Percentiles rank a stretch among this genome's conserved stretches.
Evolutionary conservation across 2,113 vertebrate genomes (phyloP).

Genomic region (Crotalus horridus): DNA sequence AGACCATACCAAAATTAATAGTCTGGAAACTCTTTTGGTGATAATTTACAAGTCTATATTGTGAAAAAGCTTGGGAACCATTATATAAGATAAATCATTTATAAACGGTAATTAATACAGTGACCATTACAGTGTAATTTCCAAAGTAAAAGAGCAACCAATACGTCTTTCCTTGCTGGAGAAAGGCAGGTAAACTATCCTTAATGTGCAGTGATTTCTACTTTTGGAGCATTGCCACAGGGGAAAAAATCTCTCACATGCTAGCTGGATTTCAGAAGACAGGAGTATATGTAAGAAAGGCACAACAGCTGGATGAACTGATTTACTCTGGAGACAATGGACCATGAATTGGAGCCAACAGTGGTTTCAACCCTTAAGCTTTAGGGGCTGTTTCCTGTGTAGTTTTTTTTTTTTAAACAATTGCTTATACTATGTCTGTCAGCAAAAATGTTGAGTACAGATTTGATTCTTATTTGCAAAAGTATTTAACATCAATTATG

Average conservation of each 20-base stretch:
- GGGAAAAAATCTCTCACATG: not conserved
- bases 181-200: not conserved
- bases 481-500: not conserved
- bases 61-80: not conserved
- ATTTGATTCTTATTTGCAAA: not conserved
- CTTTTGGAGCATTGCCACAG: not conserved
- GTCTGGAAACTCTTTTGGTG: not conserved
- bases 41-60: not conserved
- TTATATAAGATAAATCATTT: not conserved
- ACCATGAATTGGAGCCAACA: not conserved
- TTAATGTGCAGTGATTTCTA: not conserved
- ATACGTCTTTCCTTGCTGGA: not conserved
- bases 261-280: not conserved
- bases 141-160: not conserved
- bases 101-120: not conserved
- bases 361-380: not conserved
- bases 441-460: not conserved
- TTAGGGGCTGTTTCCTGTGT: not conserved
- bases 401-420: slow-evolving; percentile 4
- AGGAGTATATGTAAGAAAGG: not conserved
- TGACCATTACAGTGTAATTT: not conserved
- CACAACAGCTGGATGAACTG: not conserved
- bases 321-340: not conserved
- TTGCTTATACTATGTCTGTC: not conserved
- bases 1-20: not conserved